phyloP scores from a whole-genome alignment of 2,113 vertebrate genomes.

The Vombatus ursinus region DNA sequence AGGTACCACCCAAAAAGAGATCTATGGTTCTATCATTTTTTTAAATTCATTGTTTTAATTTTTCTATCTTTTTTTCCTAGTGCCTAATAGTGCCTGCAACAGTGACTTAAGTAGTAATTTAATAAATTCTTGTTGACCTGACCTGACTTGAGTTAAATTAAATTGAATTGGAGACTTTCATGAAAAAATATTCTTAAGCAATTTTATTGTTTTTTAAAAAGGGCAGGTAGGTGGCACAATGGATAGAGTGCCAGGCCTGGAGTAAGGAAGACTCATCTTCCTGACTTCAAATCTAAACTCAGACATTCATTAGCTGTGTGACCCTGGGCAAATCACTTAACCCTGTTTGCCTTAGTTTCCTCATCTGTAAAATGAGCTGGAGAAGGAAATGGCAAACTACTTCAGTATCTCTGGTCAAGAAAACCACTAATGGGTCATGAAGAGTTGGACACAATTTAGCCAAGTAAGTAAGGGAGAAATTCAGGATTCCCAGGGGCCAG shows the following conservation, averaged over 20 bases:
- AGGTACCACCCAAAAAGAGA: neutral
- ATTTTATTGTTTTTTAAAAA: neutral
- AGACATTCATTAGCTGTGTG: neutral
- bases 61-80: neutral
- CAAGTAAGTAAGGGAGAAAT: neutral
- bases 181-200: neutral
- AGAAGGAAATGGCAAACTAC: neutral
- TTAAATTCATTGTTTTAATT: neutral
- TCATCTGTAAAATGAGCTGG: neutral
- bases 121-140: neutral
- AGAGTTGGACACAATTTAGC: neutral
- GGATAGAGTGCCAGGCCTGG: neutral
- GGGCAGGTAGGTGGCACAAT: neutral
- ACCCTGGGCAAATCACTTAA: too few relatives aligned
- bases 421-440: neutral
- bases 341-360: neutral
- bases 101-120: neutral
- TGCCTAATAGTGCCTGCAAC: neutral
- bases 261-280: neutral
- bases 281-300: neutral
- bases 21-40: neutral
- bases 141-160: neutral
- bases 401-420: neutral
- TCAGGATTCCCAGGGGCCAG: neutral
- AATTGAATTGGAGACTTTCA: neutral